Conservation (phyloP, 2,888 invertebrate species). For the Pristionchus entomophagus region DNA sequence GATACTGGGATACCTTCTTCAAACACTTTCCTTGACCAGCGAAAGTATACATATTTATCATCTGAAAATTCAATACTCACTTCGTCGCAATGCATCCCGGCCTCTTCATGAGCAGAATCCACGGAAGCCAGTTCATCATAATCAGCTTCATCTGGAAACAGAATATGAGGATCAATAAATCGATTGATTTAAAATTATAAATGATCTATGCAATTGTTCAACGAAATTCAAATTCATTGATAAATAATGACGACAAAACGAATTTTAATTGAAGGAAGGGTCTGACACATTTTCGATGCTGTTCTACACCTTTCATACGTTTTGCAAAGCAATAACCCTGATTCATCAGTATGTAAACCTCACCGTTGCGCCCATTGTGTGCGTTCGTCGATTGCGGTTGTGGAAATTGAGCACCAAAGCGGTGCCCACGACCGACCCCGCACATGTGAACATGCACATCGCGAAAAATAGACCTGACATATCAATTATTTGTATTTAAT, state of each 20-base stretch:
- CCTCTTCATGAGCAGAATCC: slow-evolving; percentile 62
- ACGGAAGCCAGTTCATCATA: slow-evolving; percentile 66
- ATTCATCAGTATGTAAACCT: too few relatives aligned
- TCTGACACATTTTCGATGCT: too few relatives aligned
- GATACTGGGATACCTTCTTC: too few relatives aligned
- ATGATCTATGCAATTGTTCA: not conserved
- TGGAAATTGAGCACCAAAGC: slow-evolving; percentile 66
- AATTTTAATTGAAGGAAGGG: too few relatives aligned
- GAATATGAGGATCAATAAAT: not conserved
- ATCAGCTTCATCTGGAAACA: slow-evolving; percentile 58
- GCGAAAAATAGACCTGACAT: slow-evolving; percentile 63
- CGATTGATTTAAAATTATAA: not conserved
- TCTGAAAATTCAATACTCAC: not conserved
- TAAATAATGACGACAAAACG: too few relatives aligned
- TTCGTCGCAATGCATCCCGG: slow-evolving; percentile 58
- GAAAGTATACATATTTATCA: not conserved
- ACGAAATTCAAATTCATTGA: too few relatives aligned
- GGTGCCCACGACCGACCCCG: slow-evolving; percentile 64
- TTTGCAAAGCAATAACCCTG: too few relatives aligned
- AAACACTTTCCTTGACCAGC: too few relatives aligned
- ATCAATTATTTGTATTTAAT: not conserved
- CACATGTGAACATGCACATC: slow-evolving; percentile 66
- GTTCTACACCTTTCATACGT: too few relatives aligned
- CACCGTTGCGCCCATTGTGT: slow-evolving; percentile 62
- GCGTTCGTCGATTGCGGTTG: slow-evolving; percentile 60